Evolutionary conservation across 1,140 invertebrate species (phyloP).

Genomic region (Penaeus chinensis): DNA sequence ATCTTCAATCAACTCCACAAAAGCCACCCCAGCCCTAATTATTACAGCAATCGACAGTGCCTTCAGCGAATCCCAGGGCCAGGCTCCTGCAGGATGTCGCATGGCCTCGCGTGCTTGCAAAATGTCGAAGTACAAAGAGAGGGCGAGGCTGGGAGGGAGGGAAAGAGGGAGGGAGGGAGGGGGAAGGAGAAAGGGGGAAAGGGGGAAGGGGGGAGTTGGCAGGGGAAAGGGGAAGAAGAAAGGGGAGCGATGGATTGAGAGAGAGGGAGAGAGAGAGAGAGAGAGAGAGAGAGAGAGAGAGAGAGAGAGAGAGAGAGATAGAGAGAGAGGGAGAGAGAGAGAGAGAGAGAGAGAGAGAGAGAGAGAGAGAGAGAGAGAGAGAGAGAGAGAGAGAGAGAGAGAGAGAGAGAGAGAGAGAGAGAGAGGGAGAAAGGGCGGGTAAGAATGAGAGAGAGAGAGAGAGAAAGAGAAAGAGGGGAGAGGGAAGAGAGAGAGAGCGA

Average conservation of each 20-base stretch:
- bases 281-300: not conserved
- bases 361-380: not conserved
- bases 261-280: not conserved
- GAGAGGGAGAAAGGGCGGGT: not conserved
- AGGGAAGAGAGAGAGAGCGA: not conserved
- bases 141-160: not conserved
- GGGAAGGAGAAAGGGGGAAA: not conserved
- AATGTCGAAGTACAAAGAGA: too few species aligned
- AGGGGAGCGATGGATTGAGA: not conserved
- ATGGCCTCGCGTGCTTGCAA: too few species aligned
- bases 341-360: not conserved
- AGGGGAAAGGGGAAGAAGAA: constrained; percentile 1
- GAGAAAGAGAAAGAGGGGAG: not conserved
- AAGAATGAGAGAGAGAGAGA: constrained; percentile 13
- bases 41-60: too few species aligned
- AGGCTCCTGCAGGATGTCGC: too few species aligned
- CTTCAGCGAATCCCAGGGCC: too few species aligned
- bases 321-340: not conserved
- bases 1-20: too few species aligned
- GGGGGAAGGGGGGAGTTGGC: not conserved
- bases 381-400: not conserved
- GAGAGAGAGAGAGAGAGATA: not conserved
- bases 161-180: not conserved
- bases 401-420: not conserved
- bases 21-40: too few species aligned